Percentiles rank a stretch among this genome's conserved stretches.
Evolutionary conservation across 2,797 vertebrate genomes (phyloP).

Genomic region (Loriculus beryllinus): DNA sequence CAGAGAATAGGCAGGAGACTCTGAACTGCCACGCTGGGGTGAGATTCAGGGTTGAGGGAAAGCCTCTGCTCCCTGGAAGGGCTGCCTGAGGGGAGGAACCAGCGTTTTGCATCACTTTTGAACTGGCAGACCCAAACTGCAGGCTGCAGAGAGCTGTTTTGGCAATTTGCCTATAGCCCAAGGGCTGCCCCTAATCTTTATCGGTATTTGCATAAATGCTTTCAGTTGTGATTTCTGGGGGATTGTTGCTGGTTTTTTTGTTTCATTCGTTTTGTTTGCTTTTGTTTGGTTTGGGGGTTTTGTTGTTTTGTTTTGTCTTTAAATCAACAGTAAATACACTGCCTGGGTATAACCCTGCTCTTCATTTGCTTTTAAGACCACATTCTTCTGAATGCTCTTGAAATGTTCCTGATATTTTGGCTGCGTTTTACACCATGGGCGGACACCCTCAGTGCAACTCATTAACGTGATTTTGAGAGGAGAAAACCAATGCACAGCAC

Average conservation of each 20-base stretch:
- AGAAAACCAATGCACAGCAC: neutral
- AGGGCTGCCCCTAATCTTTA: neutral
- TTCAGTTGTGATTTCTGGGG: neutral
- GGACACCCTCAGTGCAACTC: neutral
- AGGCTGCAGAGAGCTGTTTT: neutral
- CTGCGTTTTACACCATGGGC: neutral
- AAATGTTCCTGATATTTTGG: neutral
- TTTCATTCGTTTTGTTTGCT: neutral
- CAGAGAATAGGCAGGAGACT: neutral
- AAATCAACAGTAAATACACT: neutral
- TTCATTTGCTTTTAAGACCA: neutral
- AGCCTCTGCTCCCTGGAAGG: neutral
- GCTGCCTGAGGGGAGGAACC: neutral
- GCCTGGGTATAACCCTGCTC: neutral
- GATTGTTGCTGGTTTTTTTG: neutral
- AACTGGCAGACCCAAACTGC: neutral
- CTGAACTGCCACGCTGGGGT: neutral
- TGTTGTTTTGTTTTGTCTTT: neutral
- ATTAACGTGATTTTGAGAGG: neutral
- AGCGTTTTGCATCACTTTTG: conserved; percentile 8
- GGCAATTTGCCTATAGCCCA: neutral
- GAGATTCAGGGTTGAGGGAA: neutral
- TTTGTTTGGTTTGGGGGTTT: neutral
- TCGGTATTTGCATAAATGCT: neutral
- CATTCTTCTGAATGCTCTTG: neutral